Evolutionary conservation across 2,113 vertebrate genomes (phyloP).

Genomic region (Danionella cerebrum): DNA sequence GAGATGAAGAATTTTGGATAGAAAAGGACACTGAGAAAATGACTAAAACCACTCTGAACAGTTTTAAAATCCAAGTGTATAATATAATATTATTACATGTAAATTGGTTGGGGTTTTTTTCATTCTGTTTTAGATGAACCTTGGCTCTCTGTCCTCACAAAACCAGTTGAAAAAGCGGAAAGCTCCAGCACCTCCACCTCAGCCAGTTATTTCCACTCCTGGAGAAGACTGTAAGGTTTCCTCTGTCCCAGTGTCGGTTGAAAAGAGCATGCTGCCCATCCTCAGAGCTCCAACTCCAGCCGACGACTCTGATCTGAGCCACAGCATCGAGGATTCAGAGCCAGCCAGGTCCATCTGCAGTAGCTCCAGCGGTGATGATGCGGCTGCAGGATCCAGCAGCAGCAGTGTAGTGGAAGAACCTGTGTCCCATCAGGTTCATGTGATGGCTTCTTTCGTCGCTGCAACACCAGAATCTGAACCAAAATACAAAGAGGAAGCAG

Average conservation of each 20-base stretch:
- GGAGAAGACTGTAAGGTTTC: slow-evolving; percentile 23
- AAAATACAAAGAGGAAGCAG: not conserved
- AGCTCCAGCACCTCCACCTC: slow-evolving; percentile 71
- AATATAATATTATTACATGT: too few species aligned
- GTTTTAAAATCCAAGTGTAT: too few species aligned
- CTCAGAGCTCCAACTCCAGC: slow-evolving; percentile 45
- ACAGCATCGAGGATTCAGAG: slow-evolving; percentile 71
- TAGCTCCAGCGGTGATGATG: slow-evolving; percentile 58
- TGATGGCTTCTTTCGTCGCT: not conserved
- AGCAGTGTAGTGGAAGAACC: slow-evolving; percentile 55
- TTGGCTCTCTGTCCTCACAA: slow-evolving; percentile 61
- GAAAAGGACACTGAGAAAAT: too few species aligned
- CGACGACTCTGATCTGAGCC: slow-evolving; percentile 70
- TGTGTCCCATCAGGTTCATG: not conserved
- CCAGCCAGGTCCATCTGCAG: slow-evolving; percentile 51
- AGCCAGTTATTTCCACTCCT: slow-evolving; percentile 33
- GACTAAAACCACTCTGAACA: too few species aligned
- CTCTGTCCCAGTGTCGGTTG: not conserved
- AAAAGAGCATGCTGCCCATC: slow-evolving; percentile 59
- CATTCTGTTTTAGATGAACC: slow-evolving; percentile 56
- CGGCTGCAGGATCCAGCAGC: slow-evolving; percentile 51
- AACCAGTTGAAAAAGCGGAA: slow-evolving; percentile 82
- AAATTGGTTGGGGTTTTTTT: too few species aligned
- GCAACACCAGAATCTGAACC: not conserved
- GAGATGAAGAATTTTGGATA: too few species aligned